These are phyloP conservation scores for Hippocampus guttulatus DNA, from an alignment of 2,113 vertebrate genomes.

Conservation along the genomic window DNA sequence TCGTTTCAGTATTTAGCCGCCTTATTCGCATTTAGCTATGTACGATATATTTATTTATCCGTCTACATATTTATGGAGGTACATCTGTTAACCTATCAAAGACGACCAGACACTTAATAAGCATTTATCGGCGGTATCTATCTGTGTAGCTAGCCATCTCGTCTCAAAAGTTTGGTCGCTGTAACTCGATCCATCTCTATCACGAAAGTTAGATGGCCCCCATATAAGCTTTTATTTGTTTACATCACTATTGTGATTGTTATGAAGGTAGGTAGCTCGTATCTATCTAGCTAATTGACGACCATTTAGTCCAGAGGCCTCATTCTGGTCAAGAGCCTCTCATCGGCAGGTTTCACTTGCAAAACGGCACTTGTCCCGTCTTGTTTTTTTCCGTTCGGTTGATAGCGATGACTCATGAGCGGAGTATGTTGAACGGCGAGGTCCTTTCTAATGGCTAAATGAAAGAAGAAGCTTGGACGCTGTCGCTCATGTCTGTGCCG, in stretches of 20 bases:
- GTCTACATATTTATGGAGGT: no score
- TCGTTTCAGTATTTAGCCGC: neutral
- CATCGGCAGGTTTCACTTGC: neutral
- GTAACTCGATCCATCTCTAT: neutral
- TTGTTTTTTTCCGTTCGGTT: conserved; percentile 29
- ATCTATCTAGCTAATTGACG: neutral
- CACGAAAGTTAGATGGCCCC: neutral
- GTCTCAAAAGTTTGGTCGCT: no score
- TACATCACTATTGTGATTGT: no score
- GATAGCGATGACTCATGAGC: conserved; percentile 34
- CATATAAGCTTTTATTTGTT: no score
- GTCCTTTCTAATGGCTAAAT: neutral
- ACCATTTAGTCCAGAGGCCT: neutral
- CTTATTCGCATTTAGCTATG: neutral
- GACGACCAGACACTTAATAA: no score
- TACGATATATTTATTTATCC: no score
- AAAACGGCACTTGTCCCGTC: conserved; percentile 19
- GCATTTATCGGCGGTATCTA: no score
- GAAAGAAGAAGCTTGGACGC: neutral
- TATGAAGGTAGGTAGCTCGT: neutral
- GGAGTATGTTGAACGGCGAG: conserved; percentile 3
- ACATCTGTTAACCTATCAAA: no score
- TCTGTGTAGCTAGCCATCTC: no score
- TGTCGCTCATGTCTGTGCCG: neutral
- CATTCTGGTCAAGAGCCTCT: neutral